Conservation (phyloP, 2,113 vertebrate genomes). For the Oceanodroma tethys region DNA sequence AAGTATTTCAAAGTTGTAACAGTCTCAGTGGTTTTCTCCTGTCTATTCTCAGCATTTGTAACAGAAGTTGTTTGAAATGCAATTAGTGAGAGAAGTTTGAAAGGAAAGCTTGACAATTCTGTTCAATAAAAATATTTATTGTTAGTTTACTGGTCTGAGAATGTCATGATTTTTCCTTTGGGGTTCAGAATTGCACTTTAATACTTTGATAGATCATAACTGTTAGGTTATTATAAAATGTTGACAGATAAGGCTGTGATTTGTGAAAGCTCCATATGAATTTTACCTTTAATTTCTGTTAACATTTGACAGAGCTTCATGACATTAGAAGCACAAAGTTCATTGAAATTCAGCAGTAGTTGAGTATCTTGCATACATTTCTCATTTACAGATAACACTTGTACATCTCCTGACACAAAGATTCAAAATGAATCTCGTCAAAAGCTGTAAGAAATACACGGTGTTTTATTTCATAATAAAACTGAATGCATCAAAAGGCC, state of each 20-base stretch:
- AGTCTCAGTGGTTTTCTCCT: background rate
- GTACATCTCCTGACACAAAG: constrained; percentile 69
- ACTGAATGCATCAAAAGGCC: constrained; percentile 16
- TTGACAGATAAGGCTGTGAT: constrained; percentile 70
- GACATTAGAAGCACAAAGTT: constrained; percentile 67
- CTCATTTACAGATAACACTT: constrained; percentile 69
- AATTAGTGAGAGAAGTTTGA: constrained; percentile 64
- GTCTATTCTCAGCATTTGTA: constrained; percentile 23
- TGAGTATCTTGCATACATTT: constrained; percentile 56
- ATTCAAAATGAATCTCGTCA: constrained; percentile 66
- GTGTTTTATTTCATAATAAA: constrained; percentile 69
- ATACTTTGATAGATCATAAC: constrained; percentile 65
- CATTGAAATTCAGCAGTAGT: constrained; percentile 70
- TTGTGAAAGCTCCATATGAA: constrained; percentile 70
- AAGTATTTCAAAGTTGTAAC: constrained; percentile 54
- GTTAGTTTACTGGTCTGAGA: constrained; percentile 59
- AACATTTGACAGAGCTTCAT: constrained; percentile 74
- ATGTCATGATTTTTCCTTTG: constrained; percentile 61
- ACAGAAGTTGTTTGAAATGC: constrained; percentile 49
- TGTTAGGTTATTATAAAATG: constrained; percentile 70
- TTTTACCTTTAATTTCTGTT: constrained; percentile 74
- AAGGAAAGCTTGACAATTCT: constrained; percentile 61
- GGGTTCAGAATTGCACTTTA: constrained; percentile 39
- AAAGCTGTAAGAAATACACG: constrained; percentile 22
- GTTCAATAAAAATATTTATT: constrained; percentile 65